Conservation (phyloP, 2,113 vertebrate species). For the Calonectris borealis region DNA sequence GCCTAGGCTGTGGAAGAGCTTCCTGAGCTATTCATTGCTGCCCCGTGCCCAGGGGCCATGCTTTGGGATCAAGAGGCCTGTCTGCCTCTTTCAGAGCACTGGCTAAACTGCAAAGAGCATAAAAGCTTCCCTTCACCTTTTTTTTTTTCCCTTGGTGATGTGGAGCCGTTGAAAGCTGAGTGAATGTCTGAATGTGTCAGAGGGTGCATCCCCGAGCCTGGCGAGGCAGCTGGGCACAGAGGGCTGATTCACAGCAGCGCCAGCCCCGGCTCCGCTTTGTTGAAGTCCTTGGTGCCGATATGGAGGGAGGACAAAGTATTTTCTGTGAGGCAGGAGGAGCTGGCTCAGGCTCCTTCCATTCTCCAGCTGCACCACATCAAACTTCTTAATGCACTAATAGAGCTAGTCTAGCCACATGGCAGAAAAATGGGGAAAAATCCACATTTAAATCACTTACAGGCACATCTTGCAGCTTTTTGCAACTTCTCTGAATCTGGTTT, state of each 20-base stretch:
- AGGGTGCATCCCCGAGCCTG: neutral
- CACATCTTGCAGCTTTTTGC: neutral
- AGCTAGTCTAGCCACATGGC: neutral
- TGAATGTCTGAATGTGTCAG: neutral
- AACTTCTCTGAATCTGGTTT: neutral
- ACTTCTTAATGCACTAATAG: neutral
- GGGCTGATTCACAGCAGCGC: neutral
- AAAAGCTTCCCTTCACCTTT: neutral
- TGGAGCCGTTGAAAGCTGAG: neutral
- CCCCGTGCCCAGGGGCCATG: rapidly evolving
- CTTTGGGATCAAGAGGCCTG: neutral
- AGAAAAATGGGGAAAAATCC: neutral
- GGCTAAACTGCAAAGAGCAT: neutral
- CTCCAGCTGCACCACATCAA: constrained; percentile 19
- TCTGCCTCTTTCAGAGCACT: neutral
- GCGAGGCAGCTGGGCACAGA: constrained; percentile 52
- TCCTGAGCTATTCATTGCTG: neutral
- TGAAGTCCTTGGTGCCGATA: neutral
- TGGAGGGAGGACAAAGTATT: constrained; percentile 7
- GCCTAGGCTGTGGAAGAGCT: neutral
- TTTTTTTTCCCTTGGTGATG: neutral
- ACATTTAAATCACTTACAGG: neutral
- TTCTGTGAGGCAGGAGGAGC: constrained; percentile 22
- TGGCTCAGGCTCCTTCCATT: neutral
- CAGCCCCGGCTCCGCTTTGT: neutral